Conservation (phyloP, 2,797 vertebrate species). For the Pempheris klunzingeri region DNA sequence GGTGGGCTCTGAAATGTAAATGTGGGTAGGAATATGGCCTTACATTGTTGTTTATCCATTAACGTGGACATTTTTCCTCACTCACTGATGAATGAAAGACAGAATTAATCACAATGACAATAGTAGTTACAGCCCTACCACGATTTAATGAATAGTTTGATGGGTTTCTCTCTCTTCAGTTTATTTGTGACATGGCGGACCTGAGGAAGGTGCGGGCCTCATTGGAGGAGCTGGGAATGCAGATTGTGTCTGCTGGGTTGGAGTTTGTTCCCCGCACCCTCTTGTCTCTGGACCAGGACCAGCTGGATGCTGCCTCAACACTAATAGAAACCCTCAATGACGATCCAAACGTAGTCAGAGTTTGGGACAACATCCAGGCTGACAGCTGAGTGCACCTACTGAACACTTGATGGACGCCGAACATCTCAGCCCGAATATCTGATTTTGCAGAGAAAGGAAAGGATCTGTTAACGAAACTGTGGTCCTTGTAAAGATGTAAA, state of each 20-base stretch:
- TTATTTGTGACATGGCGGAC: conserved; percentile 85
- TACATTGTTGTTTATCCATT: too few relatives aligned
- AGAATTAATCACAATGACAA: not conserved
- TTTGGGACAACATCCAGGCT: conserved; percentile 92
- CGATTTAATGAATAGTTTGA: conserved; percentile 1
- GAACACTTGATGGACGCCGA: conserved; percentile 37
- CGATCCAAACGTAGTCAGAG: conserved; percentile 85
- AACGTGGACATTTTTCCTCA: not conserved
- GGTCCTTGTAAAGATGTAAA: conserved; percentile 1
- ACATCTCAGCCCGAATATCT: conserved; percentile 14
- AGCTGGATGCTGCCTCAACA: conserved; percentile 82
- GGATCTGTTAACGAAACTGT: conserved; percentile 9
- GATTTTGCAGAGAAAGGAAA: conserved; percentile 13
- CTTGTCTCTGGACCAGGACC: conserved; percentile 76
- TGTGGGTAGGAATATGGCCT: not conserved
- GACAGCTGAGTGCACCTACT: conserved; percentile 59
- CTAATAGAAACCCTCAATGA: conserved; percentile 87
- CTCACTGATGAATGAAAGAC: not conserved
- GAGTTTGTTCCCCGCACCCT: conserved; percentile 86
- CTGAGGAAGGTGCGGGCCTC: conserved; percentile 82
- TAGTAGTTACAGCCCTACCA: not conserved
- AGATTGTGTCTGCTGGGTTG: conserved; percentile 78
- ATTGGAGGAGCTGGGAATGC: conserved; percentile 85
- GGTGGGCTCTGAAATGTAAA: not conserved
- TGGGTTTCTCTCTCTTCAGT: conserved; percentile 78